Evolutionary conservation across 2,113 vertebrate genomes (phyloP).

Genomic region (Etheostoma spectabile): DNA sequence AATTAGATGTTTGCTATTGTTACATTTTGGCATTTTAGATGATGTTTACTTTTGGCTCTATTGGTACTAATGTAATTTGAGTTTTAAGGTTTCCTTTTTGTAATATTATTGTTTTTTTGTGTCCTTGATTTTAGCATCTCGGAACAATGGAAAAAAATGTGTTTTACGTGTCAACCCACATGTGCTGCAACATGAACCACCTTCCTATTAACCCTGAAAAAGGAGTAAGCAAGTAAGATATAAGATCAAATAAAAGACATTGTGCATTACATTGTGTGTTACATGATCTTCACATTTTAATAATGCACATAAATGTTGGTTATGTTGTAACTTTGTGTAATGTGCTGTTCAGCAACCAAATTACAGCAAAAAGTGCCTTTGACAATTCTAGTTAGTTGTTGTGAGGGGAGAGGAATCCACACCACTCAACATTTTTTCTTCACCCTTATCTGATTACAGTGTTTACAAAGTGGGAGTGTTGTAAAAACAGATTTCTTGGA

Average conservation of each 20-base stretch:
- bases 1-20: not conserved
- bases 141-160: not conserved
- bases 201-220: not conserved
- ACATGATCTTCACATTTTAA: not conserved
- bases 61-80: not conserved
- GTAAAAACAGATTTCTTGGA: constrained; percentile 60
- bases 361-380: constrained; percentile 14
- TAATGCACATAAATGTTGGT: not conserved
- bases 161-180: not conserved
- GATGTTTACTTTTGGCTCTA: not conserved
- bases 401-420: constrained; percentile 12
- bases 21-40: not conserved
- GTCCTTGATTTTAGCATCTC: not conserved
- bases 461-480: constrained; percentile 74
- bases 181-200: not conserved
- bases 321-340: not conserved
- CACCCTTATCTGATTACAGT: constrained; percentile 68
- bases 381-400: constrained; percentile 45
- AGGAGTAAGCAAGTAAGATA: no score
- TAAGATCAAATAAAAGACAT: not conserved
- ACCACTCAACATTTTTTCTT: constrained; percentile 52
- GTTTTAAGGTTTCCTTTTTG: not conserved
- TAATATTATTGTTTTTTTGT: no score
- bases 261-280: not conserved
- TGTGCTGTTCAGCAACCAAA: not conserved